Percentiles rank a stretch among this genome's conserved stretches.
Evolutionary conservation across 2,888 invertebrate genomes (phyloP).

Genomic region (Ectemnius cavifrons): DNA sequence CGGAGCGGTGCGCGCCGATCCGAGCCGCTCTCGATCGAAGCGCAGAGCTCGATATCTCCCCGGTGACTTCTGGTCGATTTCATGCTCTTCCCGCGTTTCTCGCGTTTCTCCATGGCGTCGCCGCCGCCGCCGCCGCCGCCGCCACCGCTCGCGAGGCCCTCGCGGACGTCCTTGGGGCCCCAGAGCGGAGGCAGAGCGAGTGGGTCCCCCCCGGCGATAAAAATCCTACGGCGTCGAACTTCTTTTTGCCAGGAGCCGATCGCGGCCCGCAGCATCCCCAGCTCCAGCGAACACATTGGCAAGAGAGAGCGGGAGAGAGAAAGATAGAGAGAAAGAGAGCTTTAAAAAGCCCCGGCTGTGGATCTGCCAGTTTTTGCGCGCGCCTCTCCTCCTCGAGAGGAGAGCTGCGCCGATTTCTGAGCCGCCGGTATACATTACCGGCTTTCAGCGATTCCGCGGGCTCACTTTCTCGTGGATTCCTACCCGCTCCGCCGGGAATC

Average conservation of each 20-base stretch:
- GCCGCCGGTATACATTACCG: slow-evolving; percentile 28
- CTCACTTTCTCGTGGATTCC: slow-evolving; percentile 35
- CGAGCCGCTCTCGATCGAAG: slow-evolving; percentile 11
- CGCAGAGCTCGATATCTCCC: slow-evolving; percentile 23
- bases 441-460: not conserved
- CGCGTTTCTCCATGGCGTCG: slow-evolving; percentile 39
- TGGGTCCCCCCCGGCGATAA: slow-evolving; percentile 23
- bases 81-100: slow-evolving; percentile 50
- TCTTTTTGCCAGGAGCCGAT: slow-evolving; percentile 34
- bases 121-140: not conserved
- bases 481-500: slow-evolving; percentile 1
- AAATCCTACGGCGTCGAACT: slow-evolving; percentile 35
- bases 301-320: too few relatives aligned
- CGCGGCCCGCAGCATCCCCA: slow-evolving; percentile 10
- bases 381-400: slow-evolving; percentile 15
- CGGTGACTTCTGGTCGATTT: slow-evolving; percentile 43
- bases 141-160: not conserved
- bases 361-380: slow-evolving; percentile 57
- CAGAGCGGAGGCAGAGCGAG: not conserved
- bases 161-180: slow-evolving; percentile 40
- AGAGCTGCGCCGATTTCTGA: slow-evolving; percentile 42
- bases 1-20: not conserved
- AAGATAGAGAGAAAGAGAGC: slow-evolving; percentile 9
- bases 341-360: slow-evolving; percentile 56
- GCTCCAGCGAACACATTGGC: slow-evolving; percentile 20